A percentile compares a stretch with the other conserved stretches of the same genome.
Evolutionary conservation across 2,888 invertebrate genomes (phyloP).

Genomic region (Aphodius granarius): DNA sequence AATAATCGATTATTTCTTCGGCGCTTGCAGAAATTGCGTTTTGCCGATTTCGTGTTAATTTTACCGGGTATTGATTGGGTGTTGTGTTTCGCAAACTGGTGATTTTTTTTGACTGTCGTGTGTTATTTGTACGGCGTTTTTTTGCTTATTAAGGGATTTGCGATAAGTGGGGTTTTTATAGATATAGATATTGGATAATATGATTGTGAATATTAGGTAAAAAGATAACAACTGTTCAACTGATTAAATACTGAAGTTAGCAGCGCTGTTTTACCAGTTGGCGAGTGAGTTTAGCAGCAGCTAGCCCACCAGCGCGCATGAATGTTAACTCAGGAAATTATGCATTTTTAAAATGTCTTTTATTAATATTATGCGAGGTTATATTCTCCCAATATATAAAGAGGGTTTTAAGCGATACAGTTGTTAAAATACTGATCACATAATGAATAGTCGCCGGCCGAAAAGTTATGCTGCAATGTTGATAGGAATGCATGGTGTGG

Average conservation of each 20-base stretch:
- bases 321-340: no score
- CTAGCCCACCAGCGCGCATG: no score
- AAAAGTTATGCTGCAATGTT: no score
- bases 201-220: background rate
- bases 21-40: background rate
- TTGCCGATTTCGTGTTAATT: background rate
- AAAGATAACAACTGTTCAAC: background rate
- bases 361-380: no score
- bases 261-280: no score
- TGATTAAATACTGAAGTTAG: background rate
- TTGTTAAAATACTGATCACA: no score
- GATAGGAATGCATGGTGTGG: no score
- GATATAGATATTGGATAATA: background rate
- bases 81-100: background rate
- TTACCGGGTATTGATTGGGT: background rate
- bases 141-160: background rate
- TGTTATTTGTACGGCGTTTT: background rate
- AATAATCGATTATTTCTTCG: background rate
- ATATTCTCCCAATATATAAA: no score
- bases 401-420: no score
- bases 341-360: no score
- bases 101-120: background rate
- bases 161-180: background rate
- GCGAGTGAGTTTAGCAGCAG: no score
- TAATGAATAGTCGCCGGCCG: no score